Base-by-base conservation (phyloP, 2,888 invertebrate species). In the Dasysyrphus tricinctus region DNA sequence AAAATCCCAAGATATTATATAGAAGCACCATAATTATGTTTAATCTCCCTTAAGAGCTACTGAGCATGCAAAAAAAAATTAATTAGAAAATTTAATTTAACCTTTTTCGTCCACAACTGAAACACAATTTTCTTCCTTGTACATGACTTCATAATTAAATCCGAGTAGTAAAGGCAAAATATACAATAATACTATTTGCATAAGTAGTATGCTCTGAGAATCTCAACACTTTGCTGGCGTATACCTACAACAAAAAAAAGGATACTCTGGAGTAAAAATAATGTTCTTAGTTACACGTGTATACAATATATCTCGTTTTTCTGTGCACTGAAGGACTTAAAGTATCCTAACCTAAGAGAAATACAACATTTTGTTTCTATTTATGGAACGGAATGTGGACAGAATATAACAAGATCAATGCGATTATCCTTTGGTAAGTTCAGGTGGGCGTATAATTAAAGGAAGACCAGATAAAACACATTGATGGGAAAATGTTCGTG, bases 51-150 rank as follows among this genome's bases (percentile, higher is more conserved):
- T 54, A 32, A 54, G 54, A 54, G 29, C 29, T 29, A n/a, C 54
- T 54, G 29, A n/a, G 4, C 54, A 32, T 3, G 29, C n/a, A 14
- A 29, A 24, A 51, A 49, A 16, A 65, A 65, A 65, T 14, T 63
- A 47, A 63, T 63, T 44, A 44, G 67, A 67, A 67, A 67, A 67
- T 67, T 49, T 49, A 67, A 67, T 67, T 67, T 37, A 67, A 19
- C 47, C 49, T 44, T 44, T 61, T 39, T 63, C 19, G 29, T 42
- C 42, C 29, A 44, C 61, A 63, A 63, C 63, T 44, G 24, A 5
- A 44, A n/a, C 29, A n/a, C 29, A n/a, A 54, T 32, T 54, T 32
- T 14, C 32, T 1, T 54, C 32, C 54, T 32, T 44, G 44, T 44
- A 67, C 49, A 19, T 34, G 34, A 34, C 34, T 37, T 0, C 14